A percentile compares a stretch with the other conserved stretches of the same genome.
phyloP scores from a whole-genome alignment of 1,140 invertebrate genomes.

The Epicauta chinensis region DNA sequence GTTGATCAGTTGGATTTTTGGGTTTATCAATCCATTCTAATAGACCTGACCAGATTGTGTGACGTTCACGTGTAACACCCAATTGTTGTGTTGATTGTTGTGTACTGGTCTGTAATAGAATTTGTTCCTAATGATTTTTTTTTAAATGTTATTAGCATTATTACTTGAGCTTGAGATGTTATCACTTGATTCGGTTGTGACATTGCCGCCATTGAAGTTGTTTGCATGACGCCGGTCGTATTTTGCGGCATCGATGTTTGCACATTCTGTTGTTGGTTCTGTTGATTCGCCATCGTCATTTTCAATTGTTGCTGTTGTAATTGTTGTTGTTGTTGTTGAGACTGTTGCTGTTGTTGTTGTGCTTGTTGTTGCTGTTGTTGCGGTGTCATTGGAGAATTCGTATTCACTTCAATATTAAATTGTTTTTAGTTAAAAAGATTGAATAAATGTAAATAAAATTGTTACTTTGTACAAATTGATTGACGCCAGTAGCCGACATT shows the following conservation, averaged over 20 bases:
- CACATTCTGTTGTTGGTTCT: slow-evolving; percentile 22
- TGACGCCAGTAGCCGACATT: slow-evolving; percentile 45
- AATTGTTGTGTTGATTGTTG: slow-evolving; percentile 28
- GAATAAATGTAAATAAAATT: not conserved
- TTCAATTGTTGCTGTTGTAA: slow-evolving; percentile 17
- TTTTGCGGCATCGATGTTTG: slow-evolving; percentile 25
- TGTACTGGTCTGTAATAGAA: slow-evolving; percentile 6
- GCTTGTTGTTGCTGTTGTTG: slow-evolving; percentile 43
- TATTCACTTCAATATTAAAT: slow-evolving; percentile 21
- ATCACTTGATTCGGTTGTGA: slow-evolving; percentile 19
- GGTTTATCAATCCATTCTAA: slow-evolving; percentile 91
- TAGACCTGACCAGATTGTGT: slow-evolving; percentile 78
- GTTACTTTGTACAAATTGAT: slow-evolving; percentile 48
- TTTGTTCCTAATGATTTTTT: too few relatives aligned
- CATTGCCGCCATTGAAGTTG: slow-evolving; percentile 16
- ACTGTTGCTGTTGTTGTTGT: slow-evolving; percentile 27
- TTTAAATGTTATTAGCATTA: too few relatives aligned
- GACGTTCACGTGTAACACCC: slow-evolving; percentile 45
- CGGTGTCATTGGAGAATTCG: slow-evolving; percentile 42
- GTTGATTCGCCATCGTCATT: slow-evolving; percentile 18
- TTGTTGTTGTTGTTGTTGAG: slow-evolving; percentile 24
- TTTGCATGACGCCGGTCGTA: slow-evolving; percentile 7
- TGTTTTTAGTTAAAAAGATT: not conserved
- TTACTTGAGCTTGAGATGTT: slow-evolving; percentile 17
- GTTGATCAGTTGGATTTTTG: slow-evolving; percentile 57